phyloP scores from a whole-genome alignment of 2,888 invertebrate species.

The Drosophila putrida region DNA sequence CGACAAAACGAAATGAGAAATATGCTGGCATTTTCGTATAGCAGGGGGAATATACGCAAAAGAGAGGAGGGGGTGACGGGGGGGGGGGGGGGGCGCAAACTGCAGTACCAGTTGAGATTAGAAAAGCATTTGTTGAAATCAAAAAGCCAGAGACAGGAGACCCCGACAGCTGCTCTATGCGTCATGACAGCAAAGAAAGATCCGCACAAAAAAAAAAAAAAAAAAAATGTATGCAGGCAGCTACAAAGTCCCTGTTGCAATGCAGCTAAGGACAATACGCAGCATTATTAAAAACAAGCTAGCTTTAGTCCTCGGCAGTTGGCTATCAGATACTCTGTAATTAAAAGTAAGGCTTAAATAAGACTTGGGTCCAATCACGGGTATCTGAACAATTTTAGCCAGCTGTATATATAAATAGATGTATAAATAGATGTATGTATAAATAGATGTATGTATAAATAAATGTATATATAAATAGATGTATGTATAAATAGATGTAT shows the following conservation, averaged over 20 bases:
- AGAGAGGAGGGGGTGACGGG: too few species aligned
- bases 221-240: constrained; percentile 12
- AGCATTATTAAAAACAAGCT: constrained; percentile 47
- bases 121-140: constrained; percentile 78
- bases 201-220: constrained; percentile 18
- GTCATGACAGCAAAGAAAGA: constrained; percentile 42
- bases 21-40: constrained; percentile 55
- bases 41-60: not conserved
- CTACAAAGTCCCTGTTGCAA: constrained; percentile 41
- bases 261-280: constrained; percentile 46
- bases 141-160: constrained; percentile 66
- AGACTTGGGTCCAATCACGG: too few species aligned
- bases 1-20: constrained; percentile 80
- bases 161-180: constrained; percentile 47
- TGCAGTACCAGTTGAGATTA: constrained; percentile 67
- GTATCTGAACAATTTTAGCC: too few species aligned
- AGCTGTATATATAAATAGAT: too few species aligned
- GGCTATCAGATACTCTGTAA: constrained; percentile 16
- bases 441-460: too few species aligned
- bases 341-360: too few species aligned
- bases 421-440: too few species aligned
- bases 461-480: too few species aligned
- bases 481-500: too few species aligned
- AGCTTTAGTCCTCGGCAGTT: not conserved
- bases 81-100: not conserved